Evolutionary conservation across 2,888 invertebrate genomes (phyloP), one percentile per base, ranked within the genome.

Genomic region (Drosophila leonis): DNA sequence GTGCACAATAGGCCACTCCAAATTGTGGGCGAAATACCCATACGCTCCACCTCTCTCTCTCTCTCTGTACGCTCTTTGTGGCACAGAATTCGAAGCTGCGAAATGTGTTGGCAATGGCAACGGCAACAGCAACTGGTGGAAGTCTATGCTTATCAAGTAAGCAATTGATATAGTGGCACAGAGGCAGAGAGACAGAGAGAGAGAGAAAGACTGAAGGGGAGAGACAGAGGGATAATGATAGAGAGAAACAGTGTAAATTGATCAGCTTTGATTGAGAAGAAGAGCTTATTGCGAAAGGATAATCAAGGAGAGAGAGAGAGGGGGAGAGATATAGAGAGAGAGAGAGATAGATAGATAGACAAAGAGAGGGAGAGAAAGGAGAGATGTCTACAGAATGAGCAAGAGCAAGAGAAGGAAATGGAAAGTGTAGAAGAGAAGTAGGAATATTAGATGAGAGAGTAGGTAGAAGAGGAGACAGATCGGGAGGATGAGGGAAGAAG

Each of bases 1-100:
- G 77, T 66, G 46, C 31, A 63, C 71, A 65, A 76, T 66, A 48
- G 61, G 42, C 65, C 65, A 62, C 64, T 55, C 55, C 39, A 51
- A 52, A 63, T 60, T 48, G 59, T 35, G 57, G 57, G 46, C 46
- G 46, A 13, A 33, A 8, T 49, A 31, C 35, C 37, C 35, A 4
- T n/a, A 15, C 18, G 18, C 51, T 13, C 4, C 51, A 20, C 2
- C 29, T 18, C 51, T 24, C 15, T 51, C 48, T 10, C n/a, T 33
- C 49, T 33, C 29, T 29, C 20, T 8, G 8, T 9, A n/a, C 29
- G 27, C 48, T 18, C 13, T 33, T n/a, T 24, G n/a, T 33, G 31
- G 20, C 42, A 6, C 56, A n/a, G 15, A 42, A n/a, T 20, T 20
- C 13, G 56, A n/a, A 39, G 29, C 54, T 42, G 20, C 18, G 37